Evolutionary conservation across 2,113 vertebrate genomes (phyloP).

Genomic region (Channa argus): DNA sequence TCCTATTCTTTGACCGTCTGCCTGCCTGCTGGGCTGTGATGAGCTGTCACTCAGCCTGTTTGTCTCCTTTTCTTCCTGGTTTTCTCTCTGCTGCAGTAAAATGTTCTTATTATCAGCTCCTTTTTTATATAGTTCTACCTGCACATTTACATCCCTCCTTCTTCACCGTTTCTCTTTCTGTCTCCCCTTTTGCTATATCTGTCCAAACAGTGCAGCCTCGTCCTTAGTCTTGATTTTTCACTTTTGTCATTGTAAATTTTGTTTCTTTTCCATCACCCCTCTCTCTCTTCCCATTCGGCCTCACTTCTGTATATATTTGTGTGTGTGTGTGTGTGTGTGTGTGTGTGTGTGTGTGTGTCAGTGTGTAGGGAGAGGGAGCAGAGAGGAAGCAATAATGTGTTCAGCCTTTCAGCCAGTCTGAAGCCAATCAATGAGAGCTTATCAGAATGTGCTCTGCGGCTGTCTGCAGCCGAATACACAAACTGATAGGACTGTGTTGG

Average conservation of each 20-base stretch:
- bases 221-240: constrained; percentile 42
- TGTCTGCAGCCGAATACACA: constrained; percentile 55
- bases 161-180: not conserved
- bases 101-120: constrained; percentile 27
- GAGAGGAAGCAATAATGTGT: constrained; percentile 51
- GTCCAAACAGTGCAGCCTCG: constrained; percentile 33
- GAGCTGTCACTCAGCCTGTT: constrained; percentile 35
- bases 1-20: constrained; percentile 12
- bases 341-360: constrained; percentile 23
- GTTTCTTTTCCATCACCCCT: constrained; percentile 52
- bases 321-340: constrained; percentile 5
- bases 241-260: constrained; percentile 62
- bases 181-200: constrained; percentile 19
- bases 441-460: constrained; percentile 66
- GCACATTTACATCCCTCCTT: constrained; percentile 10
- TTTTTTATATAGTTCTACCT: constrained; percentile 21
- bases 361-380: constrained; percentile 6
- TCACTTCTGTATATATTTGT: constrained; percentile 2
- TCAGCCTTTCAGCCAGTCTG: constrained; percentile 65
- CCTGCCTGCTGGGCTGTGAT: constrained; percentile 19
- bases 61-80: constrained; percentile 4
- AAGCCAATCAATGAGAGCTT: constrained; percentile 74
- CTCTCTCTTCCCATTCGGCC: constrained; percentile 2
- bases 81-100: constrained; percentile 12
- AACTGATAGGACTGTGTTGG: constrained; percentile 61